Conservation (phyloP, 1,140 invertebrate species). For the Lanistes nyassanus region DNA sequence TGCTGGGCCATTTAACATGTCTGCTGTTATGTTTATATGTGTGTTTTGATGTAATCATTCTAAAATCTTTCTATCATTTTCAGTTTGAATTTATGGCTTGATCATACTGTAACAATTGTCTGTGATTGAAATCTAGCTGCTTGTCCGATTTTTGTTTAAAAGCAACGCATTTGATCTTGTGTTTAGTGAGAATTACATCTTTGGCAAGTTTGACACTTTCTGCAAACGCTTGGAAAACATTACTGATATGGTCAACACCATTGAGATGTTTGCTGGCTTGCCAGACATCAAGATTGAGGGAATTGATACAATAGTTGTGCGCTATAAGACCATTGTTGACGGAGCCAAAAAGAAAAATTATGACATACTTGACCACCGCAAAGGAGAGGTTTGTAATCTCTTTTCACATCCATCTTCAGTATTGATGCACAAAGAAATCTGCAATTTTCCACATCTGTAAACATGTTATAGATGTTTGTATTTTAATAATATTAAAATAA, state of each 20-base stretch:
- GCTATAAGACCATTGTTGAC: constrained; percentile 72
- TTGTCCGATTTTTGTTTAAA: neutral
- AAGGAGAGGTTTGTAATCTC: constrained; percentile 72
- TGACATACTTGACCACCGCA: constrained; percentile 91
- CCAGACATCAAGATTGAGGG: constrained; percentile 65
- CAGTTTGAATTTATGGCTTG: neutral
- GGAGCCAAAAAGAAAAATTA: constrained; percentile 86
- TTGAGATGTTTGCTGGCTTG: constrained; percentile 72
- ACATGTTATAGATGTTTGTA: no score
- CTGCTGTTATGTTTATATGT: no score
- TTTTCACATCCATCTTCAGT: neutral
- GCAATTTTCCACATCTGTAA: no score
- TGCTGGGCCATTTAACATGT: no score
- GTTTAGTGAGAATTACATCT: constrained; percentile 92
- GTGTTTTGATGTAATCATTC: no score
- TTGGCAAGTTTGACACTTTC: constrained; percentile 95
- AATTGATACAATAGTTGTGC: constrained; percentile 61
- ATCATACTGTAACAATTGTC: neutral
- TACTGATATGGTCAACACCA: constrained; percentile 86
- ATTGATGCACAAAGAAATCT: neutral
- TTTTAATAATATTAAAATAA: constrained; percentile 2
- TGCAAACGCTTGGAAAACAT: constrained; percentile 88
- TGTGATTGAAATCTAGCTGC: neutral
- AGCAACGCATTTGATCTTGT: constrained; percentile 22
- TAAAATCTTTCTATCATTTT: no score